Conservation (phyloP, 2,888 invertebrate genomes). For the Halocaridina rubra region DNA sequence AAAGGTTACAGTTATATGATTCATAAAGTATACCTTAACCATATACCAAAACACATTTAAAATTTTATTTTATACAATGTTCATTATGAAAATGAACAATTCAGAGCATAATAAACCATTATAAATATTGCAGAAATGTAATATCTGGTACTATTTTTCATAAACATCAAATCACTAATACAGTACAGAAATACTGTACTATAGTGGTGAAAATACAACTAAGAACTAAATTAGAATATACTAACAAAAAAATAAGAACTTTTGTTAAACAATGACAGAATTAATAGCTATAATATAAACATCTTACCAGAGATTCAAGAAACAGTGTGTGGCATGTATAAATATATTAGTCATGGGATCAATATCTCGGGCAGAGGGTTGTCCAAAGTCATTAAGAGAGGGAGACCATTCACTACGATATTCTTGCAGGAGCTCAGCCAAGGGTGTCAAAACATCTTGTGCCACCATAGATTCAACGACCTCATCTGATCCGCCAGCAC, state of each 20-base stretch:
- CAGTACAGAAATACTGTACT: not conserved
- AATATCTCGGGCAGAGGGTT: not conserved
- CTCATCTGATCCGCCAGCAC: conserved; percentile 44
- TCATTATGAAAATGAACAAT: too few relatives aligned
- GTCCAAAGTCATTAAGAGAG: conserved; percentile 22
- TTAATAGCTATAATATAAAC: not conserved
- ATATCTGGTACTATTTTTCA: not conserved
- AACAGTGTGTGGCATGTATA: conserved; percentile 44
- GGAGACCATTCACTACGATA: conserved; percentile 35
- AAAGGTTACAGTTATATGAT: too few relatives aligned
- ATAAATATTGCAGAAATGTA: not conserved
- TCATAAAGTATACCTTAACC: too few relatives aligned
- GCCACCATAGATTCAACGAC: conserved; percentile 41
- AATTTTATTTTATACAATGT: too few relatives aligned
- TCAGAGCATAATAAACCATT: not conserved
- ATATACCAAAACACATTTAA: too few relatives aligned
- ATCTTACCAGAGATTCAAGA: conserved; percentile 53
- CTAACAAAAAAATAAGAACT: not conserved
- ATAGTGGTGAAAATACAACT: not conserved
- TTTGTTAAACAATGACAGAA: not conserved
- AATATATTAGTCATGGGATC: conserved; percentile 40
- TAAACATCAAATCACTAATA: not conserved
- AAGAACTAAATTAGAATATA: not conserved
- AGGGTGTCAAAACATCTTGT: conserved; percentile 36
- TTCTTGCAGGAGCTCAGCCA: conserved; percentile 27